Evolutionary conservation across 2,113 vertebrate species (phyloP).

Genomic region (Synchiropus splendidus): DNA sequence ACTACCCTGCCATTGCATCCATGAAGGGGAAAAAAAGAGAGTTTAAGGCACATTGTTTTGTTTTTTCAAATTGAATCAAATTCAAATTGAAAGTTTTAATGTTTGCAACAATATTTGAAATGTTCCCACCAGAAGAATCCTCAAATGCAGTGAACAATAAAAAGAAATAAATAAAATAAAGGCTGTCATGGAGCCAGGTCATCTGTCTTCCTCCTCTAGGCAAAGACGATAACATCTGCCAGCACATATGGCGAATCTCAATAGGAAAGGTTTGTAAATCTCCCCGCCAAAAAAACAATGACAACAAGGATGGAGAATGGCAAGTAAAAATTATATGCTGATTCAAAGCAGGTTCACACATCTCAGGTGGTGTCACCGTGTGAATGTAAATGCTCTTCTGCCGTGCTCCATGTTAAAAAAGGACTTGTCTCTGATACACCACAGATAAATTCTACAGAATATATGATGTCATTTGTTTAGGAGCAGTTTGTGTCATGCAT

Average conservation of each 20-base stretch:
- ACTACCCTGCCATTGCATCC: slow-evolving; percentile 39
- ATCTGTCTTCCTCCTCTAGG: slow-evolving; percentile 62
- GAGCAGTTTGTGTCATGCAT: too few relatives aligned
- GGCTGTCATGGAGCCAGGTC: slow-evolving; percentile 64
- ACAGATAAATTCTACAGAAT: slow-evolving; percentile 14
- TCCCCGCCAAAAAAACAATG: slow-evolving; percentile 52
- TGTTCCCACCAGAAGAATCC: too few relatives aligned
- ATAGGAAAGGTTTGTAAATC: slow-evolving; percentile 54
- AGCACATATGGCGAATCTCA: slow-evolving; percentile 57
- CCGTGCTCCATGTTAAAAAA: too few relatives aligned
- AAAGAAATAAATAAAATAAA: too few relatives aligned
- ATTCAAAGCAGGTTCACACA: slow-evolving; percentile 31
- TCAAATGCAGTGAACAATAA: too few relatives aligned
- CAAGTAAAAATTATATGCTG: slow-evolving; percentile 42
- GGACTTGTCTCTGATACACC: slow-evolving; percentile 1
- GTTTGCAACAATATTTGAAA: too few relatives aligned
- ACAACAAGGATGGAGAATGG: slow-evolving; percentile 39
- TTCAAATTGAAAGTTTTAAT: too few relatives aligned
- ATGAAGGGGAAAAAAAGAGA: slow-evolving; percentile 18
- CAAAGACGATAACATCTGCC: slow-evolving; percentile 62
- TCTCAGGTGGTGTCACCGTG: slow-evolving; percentile 16
- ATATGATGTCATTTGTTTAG: slow-evolving; percentile 8
- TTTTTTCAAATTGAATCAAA: too few relatives aligned
- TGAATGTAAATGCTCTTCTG: neutral
- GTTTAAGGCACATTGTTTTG: too few relatives aligned